A percentile compares a stretch with the other conserved stretches of the same genome.
Conservation (phyloP, 2,797 vertebrate species). For the Hydrolagus colliei region DNA sequence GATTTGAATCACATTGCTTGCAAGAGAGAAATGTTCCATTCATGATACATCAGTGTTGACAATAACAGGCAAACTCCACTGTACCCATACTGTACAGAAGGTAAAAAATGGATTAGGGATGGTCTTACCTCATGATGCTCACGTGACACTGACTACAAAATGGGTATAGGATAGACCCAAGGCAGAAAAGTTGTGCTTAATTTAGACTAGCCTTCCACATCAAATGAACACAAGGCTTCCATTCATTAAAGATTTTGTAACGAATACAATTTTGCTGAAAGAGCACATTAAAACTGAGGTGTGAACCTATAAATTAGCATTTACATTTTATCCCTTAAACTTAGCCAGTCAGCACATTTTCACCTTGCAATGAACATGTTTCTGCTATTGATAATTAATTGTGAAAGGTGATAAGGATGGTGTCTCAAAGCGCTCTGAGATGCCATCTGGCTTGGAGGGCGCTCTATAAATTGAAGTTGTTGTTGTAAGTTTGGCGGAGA, state of each 20-base stretch:
- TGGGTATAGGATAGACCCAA: not conserved
- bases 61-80: slow-evolving; percentile 13
- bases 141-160: slow-evolving; percentile 26
- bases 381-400: not conserved
- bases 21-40: slow-evolving; percentile 4
- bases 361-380: not conserved
- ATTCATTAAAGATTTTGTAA: slow-evolving; percentile 22
- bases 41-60: slow-evolving; percentile 7
- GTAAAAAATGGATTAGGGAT: not conserved
- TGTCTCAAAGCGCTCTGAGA: too few species aligned
- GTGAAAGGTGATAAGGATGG: not conserved
- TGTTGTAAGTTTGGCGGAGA: too few species aligned
- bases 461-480: too few species aligned
- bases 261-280: not conserved
- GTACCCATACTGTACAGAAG: not conserved
- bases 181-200: slow-evolving; percentile 9
- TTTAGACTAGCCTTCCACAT: not conserved
- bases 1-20: not conserved
- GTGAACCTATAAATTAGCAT: not conserved
- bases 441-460: too few species aligned
- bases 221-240: not conserved
- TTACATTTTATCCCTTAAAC: not conserved
- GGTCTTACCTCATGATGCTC: slow-evolving; percentile 16
- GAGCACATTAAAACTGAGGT: not conserved
- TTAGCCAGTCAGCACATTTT: not conserved